Evolutionary conservation across 2,113 vertebrate species (phyloP), one percentile per base, ranked within the genome.

Genomic region (Charadrius vociferus): DNA sequence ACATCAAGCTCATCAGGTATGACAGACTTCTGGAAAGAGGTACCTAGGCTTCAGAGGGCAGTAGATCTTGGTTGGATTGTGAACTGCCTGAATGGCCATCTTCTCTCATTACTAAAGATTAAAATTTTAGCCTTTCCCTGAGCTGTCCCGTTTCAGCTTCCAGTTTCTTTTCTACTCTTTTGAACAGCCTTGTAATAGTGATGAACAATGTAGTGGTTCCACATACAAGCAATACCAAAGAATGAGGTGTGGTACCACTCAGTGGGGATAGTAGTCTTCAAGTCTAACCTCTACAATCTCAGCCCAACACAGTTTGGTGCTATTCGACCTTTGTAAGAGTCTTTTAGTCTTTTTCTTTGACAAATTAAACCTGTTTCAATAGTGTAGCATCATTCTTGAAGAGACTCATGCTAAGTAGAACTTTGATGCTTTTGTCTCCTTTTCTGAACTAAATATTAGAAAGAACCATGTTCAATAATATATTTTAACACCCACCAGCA

Each of bases 131-230:
- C 37, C 19, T 63, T 96, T 19, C 55, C 14, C 62, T 61, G 45
- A 68, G 23, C 3, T 79, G 47, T 12, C 37, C 41, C 27, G 12
- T 71, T 85, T 82, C 36, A 50, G 49, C 67, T 91, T 79, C 58
- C 36, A 34, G 0, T 72, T 93, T 90, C 9, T 78, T 83, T 85
- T 87, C 43, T 56, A 20, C 34, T 66, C 29, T 85, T 81, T 55
- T 9, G 2, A 85, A 37, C 47, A 79, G 29, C 41, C 17, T 73
- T 0, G 0, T 47, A 66, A 21, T 11, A 45, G 27, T 10, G 24
- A 49, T 80, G 50, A 77, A 7, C 27, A 43, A 10, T 16, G 21
- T 8, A 41, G 41, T 7, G 5, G 34, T 23, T 61, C 32, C 47
- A 39, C 39, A 72, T 9, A 50, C 56, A 67, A 37, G 29, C 59